phyloP scores from a whole-genome alignment of 2,113 vertebrate genomes.

The Carassius gibelio region DNA sequence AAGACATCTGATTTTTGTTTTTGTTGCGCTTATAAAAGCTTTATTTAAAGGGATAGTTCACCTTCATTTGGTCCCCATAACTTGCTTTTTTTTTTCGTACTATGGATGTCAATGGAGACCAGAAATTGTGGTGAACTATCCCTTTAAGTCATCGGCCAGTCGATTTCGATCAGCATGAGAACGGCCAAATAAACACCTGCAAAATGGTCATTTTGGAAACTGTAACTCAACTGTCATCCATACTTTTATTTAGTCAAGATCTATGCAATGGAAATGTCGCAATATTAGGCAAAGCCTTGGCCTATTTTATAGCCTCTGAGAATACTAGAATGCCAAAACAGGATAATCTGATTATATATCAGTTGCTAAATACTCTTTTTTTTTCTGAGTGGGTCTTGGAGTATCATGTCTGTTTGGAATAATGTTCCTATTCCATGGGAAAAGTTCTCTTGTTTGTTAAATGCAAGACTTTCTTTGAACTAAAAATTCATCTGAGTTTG shows the following conservation, averaged over 20 bases:
- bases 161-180: neutral
- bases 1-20: no score
- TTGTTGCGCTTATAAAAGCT: neutral
- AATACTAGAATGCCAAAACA: neutral
- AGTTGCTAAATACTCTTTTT: constrained; percentile 61
- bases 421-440: constrained; percentile 70
- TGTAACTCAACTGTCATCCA: neutral
- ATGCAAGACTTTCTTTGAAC: constrained; percentile 61
- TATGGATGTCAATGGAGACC: no score
- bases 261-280: neutral
- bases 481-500: constrained; percentile 58
- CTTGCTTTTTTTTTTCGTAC: no score
- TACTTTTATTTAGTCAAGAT: neutral
- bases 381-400: constrained; percentile 53
- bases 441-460: constrained; percentile 70
- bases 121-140: no score
- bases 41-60: no score
- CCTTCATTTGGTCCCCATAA: no score
- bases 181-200: neutral
- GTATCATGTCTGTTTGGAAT: constrained; percentile 55
- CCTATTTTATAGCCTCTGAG: constrained; percentile 35
- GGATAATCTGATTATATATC: constrained; percentile 40
- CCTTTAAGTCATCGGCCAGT: neutral
- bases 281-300: constrained; percentile 5
- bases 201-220: neutral